phyloP scores from a whole-genome alignment of 2,113 vertebrate species.

The Hylia prasina region DNA sequence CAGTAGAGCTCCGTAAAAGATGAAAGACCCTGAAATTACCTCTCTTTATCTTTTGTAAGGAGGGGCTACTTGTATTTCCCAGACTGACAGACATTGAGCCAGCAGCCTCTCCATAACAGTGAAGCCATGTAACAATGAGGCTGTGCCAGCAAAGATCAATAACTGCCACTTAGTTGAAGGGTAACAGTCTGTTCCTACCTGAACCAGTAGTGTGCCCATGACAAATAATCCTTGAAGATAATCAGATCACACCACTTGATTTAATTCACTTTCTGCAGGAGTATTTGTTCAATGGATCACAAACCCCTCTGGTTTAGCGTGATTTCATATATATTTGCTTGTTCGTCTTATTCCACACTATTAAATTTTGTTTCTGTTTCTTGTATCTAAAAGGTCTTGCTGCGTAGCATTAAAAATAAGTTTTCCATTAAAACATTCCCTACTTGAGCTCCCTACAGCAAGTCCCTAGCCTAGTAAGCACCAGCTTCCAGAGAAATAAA shows the following conservation, averaged over 20 bases:
- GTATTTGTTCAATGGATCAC: conserved; percentile 15
- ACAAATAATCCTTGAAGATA: conserved; percentile 46
- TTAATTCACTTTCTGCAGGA: conserved; percentile 19
- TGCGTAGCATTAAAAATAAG: background rate
- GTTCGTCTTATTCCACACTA: background rate
- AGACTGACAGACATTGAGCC: background rate
- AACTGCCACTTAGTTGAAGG: conserved; percentile 28
- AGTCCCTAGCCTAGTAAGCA: background rate
- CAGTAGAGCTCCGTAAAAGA: background rate
- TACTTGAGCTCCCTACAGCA: background rate
- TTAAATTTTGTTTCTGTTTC: background rate
- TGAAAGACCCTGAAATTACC: background rate
- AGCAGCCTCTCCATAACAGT: background rate
- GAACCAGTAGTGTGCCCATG: conserved; percentile 23
- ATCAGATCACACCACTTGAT: conserved; percentile 34
- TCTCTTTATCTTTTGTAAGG: background rate
- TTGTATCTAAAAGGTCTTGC: background rate
- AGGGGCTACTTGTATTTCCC: background rate
- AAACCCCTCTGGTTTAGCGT: background rate
- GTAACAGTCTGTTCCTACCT: conserved; percentile 29
- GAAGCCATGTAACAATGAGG: background rate
- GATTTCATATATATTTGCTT: background rate
- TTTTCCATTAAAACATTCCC: background rate
- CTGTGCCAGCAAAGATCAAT: conserved; percentile 31
- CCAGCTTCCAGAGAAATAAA: background rate